Evolutionary conservation across 2,113 vertebrate species (phyloP).

Genomic region (Ophiodon elongatus): DNA sequence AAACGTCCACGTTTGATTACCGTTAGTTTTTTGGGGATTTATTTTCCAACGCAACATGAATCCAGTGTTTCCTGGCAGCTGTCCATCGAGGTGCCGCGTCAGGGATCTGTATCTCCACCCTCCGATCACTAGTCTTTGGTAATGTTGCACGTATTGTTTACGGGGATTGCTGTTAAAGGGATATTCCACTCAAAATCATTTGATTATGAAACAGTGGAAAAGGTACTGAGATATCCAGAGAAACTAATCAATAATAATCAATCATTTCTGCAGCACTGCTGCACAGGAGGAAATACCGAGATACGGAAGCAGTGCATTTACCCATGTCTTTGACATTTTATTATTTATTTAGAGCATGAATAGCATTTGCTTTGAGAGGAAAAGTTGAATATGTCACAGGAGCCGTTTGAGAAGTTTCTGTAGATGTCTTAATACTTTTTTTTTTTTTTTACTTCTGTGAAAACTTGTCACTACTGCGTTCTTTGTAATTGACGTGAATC

Average conservation of each 20-base stretch:
- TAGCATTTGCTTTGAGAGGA: background rate
- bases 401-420: slow-evolving; percentile 21
- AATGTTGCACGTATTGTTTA: background rate
- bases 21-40: background rate
- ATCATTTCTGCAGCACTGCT: background rate
- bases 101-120: background rate
- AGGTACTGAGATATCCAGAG: background rate
- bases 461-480: slow-evolving; percentile 6
- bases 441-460: slow-evolving; percentile 6
- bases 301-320: background rate
- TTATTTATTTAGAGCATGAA: background rate
- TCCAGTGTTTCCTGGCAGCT: background rate
- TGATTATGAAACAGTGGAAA: background rate
- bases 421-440: slow-evolving; percentile 12
- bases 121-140: background rate
- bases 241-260: background rate
- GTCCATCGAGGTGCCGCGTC: background rate
- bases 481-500: slow-evolving; percentile 30
- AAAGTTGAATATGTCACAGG: slow-evolving; percentile 19
- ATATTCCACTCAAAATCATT: background rate
- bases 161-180: background rate
- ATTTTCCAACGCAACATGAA: background rate
- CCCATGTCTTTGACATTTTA: background rate
- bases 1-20: background rate
- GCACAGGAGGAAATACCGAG: background rate